These are phyloP conservation scores for Acrocephalus arundinaceus DNA, from an alignment of 2,113 vertebrate genomes.

Conservation along the genomic window DNA sequence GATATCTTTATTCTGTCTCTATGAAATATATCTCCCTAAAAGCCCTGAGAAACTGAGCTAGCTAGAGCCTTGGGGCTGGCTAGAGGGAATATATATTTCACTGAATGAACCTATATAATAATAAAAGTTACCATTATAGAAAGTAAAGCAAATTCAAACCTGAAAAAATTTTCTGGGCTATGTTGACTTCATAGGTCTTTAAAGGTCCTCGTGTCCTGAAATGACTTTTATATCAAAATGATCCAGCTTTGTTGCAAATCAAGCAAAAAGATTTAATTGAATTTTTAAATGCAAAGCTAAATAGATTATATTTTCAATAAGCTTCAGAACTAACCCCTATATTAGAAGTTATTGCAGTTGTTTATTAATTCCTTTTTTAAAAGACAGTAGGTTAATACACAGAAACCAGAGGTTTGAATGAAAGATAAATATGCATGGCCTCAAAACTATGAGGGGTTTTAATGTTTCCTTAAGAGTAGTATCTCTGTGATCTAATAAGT, in stretches of 20 bases:
- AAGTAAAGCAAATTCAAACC: not conserved
- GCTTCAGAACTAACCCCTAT: not conserved
- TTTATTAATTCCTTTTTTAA: not conserved
- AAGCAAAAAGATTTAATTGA: not conserved
- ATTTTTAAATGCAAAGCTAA: not conserved
- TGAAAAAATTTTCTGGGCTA: not conserved
- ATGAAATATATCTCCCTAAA: too few species aligned
- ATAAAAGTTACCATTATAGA: accelerated
- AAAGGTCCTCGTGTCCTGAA: not conserved
- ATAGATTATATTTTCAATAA: not conserved
- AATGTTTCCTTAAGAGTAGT: not conserved
- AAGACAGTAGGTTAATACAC: not conserved
- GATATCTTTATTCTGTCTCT: too few species aligned
- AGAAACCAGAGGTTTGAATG: not conserved
- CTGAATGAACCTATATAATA: not conserved
- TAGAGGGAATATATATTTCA: too few species aligned
- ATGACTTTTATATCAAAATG: not conserved
- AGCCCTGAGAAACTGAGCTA: too few species aligned
- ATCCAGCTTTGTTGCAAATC: not conserved
- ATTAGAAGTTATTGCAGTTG: not conserved
- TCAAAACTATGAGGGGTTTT: not conserved
- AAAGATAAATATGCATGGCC: not conserved
- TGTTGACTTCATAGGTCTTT: not conserved
- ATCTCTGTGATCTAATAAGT: not conserved
- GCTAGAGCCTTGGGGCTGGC: too few species aligned